phyloP scores from a whole-genome alignment of 2,888 invertebrate species.

The Encarsia formosa region DNA sequence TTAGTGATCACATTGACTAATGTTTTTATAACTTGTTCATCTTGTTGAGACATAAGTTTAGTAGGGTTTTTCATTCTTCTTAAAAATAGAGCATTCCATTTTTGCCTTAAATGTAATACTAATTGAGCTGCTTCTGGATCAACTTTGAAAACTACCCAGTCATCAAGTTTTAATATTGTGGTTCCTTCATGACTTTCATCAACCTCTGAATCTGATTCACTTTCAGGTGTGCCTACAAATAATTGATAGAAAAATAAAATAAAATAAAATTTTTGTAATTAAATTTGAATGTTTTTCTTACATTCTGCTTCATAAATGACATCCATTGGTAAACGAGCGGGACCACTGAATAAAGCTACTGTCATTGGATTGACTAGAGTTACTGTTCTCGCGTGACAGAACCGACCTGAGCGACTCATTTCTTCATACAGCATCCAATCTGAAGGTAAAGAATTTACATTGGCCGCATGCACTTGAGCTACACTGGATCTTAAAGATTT shows the following conservation, averaged over 20 bases:
- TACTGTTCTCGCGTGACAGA: constrained; percentile 71
- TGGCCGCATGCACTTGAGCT: constrained; percentile 45
- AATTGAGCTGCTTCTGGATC: constrained; percentile 65
- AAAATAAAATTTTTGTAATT: background rate
- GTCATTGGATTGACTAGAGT: constrained; percentile 79
- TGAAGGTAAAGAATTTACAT: constrained; percentile 58
- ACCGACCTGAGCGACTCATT: constrained; percentile 66
- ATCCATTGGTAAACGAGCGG: constrained; percentile 59
- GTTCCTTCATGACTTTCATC: constrained; percentile 54
- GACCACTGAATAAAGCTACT: constrained; percentile 75
- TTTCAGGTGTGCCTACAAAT: constrained; percentile 42
- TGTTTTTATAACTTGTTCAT: constrained; percentile 66
- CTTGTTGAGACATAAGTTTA: constrained; percentile 57
- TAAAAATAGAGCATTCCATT: constrained; percentile 68
- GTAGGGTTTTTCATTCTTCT: constrained; percentile 60
- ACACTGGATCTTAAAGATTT: constrained; percentile 42
- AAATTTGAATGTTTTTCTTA: constrained; percentile 27
- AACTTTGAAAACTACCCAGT: constrained; percentile 70
- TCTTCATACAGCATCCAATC: constrained; percentile 89
- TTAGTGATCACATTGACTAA: constrained; percentile 65
- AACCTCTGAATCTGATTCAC: constrained; percentile 55
- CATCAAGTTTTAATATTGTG: constrained; percentile 63
- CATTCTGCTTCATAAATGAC: constrained; percentile 49
- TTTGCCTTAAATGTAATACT: constrained; percentile 67
- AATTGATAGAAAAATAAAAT: background rate